Percentiles rank a stretch among this genome's conserved stretches.
Evolutionary conservation across 1,140 invertebrate genomes (phyloP).

Genomic region (Drosophila biarmipes): DNA sequence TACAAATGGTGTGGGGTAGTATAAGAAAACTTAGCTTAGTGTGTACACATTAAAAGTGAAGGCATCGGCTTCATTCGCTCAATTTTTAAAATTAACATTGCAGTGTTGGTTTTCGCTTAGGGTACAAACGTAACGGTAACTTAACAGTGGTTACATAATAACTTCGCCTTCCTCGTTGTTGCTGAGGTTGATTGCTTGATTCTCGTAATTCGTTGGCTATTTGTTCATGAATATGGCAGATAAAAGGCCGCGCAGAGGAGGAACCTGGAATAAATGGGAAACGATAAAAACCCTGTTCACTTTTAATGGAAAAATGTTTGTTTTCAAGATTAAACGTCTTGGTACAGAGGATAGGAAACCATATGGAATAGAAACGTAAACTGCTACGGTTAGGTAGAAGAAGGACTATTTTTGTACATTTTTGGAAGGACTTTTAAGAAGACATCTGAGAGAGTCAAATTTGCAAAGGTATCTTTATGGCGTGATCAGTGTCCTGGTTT

Average conservation of each 20-base stretch:
- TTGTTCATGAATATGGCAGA: slow-evolving; percentile 78
- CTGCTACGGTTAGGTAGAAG: too few species aligned
- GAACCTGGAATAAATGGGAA: slow-evolving; percentile 1
- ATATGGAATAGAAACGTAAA: too few species aligned
- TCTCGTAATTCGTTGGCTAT: slow-evolving; percentile 41
- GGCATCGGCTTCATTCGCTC: slow-evolving; percentile 48
- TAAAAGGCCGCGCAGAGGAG: slow-evolving; percentile 31
- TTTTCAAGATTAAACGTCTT: too few species aligned
- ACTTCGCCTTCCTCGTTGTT: slow-evolving; percentile 50
- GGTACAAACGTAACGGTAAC: slow-evolving; percentile 78
- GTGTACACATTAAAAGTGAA: slow-evolving; percentile 55
- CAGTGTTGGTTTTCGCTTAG: slow-evolving; percentile 61
- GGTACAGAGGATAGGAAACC: too few species aligned
- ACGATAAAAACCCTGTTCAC: neutral
- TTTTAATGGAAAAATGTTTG: neutral
- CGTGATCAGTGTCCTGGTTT: too few species aligned
- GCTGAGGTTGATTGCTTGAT: slow-evolving; percentile 23
- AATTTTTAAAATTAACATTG: slow-evolving; percentile 76
- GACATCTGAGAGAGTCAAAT: too few species aligned
- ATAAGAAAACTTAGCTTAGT: slow-evolving; percentile 57
- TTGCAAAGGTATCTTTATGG: too few species aligned
- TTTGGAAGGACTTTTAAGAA: too few species aligned
- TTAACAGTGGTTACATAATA: slow-evolving; percentile 75
- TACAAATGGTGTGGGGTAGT: slow-evolving; percentile 58
- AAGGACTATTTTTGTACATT: too few species aligned